Evolutionary conservation across 2,888 invertebrate species (phyloP).

Genomic region (Eledona agricola): DNA sequence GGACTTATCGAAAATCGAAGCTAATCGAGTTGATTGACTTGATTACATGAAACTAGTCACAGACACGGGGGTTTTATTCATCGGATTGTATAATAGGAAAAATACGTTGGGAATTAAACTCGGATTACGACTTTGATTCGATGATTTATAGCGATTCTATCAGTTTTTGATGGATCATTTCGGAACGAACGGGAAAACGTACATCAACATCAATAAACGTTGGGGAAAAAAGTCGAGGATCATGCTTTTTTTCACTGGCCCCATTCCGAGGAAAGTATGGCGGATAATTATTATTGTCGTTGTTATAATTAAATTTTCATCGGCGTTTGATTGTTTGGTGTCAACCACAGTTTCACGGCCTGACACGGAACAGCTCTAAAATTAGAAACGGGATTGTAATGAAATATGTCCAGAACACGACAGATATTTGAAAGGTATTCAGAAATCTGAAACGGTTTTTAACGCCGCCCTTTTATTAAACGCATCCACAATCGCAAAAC

Average conservation of each 20-base stretch:
- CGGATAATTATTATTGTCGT: constrained; percentile 28
- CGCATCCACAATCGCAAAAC: constrained; percentile 11
- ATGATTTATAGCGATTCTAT: constrained; percentile 29
- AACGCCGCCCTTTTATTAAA: constrained; percentile 22
- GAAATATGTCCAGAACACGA: constrained; percentile 40
- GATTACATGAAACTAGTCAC: constrained; percentile 32
- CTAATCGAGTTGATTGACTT: constrained; percentile 41
- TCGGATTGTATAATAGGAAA: constrained; percentile 25
- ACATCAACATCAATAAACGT: constrained; percentile 26
- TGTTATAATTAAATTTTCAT: constrained; percentile 37
- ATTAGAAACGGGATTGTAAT: constrained; percentile 39
- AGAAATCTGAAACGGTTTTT: constrained; percentile 16
- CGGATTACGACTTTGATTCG: constrained; percentile 24
- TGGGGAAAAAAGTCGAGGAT: constrained; percentile 4
- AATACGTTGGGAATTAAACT: constrained; percentile 28
- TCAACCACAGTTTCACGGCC: constrained; percentile 38
- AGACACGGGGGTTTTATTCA: constrained; percentile 21
- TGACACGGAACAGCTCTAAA: constrained; percentile 40
- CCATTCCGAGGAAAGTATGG: background rate
- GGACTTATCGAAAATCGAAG: constrained; percentile 40
- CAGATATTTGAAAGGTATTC: constrained; percentile 33
- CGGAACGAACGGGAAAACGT: constrained; percentile 15
- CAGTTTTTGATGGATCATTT: constrained; percentile 32
- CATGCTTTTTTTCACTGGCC: constrained; percentile 4
- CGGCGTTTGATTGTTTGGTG: constrained; percentile 38